A percentile compares a stretch with the other conserved stretches of the same genome.
Conservation (phyloP, 2,113 vertebrate species). For the Emydura subglobosa region DNA sequence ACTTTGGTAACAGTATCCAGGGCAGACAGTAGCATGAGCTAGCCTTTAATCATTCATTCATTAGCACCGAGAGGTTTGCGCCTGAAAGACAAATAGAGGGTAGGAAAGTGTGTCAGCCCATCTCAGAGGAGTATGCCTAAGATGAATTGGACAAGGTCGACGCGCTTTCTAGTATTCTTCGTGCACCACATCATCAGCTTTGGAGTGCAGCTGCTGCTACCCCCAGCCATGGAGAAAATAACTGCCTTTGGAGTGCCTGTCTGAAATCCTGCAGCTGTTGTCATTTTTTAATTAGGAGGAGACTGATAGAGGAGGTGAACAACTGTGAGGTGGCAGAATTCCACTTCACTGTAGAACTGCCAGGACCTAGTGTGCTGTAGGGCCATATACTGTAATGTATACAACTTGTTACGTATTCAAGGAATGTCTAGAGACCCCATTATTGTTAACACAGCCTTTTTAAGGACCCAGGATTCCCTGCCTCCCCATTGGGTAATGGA, state of each 20-base stretch:
- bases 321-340: neutral
- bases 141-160: conserved; percentile 3
- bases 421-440: neutral
- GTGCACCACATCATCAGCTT: neutral
- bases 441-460: neutral
- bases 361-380: neutral
- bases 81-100: conserved; percentile 65
- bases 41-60: conserved; percentile 65
- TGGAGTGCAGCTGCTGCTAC: conserved; percentile 28
- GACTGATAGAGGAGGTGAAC: neutral
- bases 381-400: accelerated
- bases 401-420: neutral
- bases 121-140: conserved; percentile 32
- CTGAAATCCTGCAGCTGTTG: conserved; percentile 29
- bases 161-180: conserved; percentile 7
- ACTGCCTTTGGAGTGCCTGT: neutral
- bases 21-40: conserved; percentile 64
- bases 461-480: neutral
- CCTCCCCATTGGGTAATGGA: neutral
- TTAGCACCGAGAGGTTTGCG: conserved; percentile 46
- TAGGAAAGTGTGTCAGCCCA: conserved; percentile 59
- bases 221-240: neutral
- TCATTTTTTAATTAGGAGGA: neutral
- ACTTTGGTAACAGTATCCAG: conserved; percentile 69
- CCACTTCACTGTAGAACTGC: neutral